Conservation (phyloP, 2,113 vertebrate genomes). For the Muscicapa adusta region DNA sequence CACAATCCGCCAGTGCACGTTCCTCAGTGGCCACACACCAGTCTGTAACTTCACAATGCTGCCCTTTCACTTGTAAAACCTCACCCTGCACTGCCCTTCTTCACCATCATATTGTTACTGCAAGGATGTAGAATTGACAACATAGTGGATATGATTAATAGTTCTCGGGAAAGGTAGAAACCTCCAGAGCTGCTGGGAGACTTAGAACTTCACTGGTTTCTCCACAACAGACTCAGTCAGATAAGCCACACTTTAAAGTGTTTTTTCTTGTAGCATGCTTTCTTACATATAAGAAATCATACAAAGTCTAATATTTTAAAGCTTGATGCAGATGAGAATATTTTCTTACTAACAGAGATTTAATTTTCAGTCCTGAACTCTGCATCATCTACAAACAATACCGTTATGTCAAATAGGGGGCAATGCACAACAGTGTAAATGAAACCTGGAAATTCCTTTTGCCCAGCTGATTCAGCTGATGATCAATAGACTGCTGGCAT, state of each 20-base stretch:
- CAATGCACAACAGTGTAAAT: neutral
- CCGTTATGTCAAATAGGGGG: neutral
- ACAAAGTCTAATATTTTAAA: neutral
- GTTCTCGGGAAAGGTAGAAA: neutral
- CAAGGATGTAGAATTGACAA: neutral
- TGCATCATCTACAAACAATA: neutral
- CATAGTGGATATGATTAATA: neutral
- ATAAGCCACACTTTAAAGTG: neutral
- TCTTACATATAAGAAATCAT: neutral
- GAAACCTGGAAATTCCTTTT: neutral
- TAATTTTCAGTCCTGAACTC: neutral
- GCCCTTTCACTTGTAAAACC: neutral
- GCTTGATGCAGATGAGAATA: neutral
- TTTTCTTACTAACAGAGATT: neutral
- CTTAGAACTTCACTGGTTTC: neutral
- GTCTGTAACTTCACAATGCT: neutral
- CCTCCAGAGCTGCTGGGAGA: neutral
- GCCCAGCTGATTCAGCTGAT: neutral
- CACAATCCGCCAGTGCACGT: neutral
- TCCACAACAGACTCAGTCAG: neutral
- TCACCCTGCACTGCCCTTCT: neutral
- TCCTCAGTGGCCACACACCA: neutral
- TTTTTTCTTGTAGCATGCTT: neutral
- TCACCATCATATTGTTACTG: neutral
- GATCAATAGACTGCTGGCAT: neutral